Percentiles rank a stretch among this genome's conserved stretches.
Evolutionary conservation across 2,888 invertebrate genomes (phyloP).

Genomic region (Ptychoptera contaminata): DNA sequence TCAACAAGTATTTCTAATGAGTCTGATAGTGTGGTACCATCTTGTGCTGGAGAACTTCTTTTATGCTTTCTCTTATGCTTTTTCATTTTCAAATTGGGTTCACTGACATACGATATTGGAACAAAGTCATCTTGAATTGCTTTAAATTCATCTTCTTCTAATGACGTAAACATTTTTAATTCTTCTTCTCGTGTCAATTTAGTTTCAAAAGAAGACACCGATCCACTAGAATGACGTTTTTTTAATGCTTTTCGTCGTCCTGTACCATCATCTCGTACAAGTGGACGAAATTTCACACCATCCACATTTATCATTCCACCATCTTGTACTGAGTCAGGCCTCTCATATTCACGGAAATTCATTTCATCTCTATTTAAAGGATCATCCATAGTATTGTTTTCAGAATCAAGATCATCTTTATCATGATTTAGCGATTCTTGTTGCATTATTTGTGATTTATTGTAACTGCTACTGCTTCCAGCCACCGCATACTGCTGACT

Average conservation of each 20-base stretch:
- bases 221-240: conserved; percentile 40
- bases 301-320: conserved; percentile 41
- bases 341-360: conserved; percentile 39
- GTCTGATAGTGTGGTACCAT: conserved; percentile 17
- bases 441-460: no score
- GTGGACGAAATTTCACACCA: conserved; percentile 44
- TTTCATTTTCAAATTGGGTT: conserved; percentile 21
- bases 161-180: conserved; percentile 44
- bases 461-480: no score
- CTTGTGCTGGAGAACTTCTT: conserved; percentile 21
- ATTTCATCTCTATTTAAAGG: conserved; percentile 20
- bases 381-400: no score
- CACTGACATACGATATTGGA: conserved; percentile 25
- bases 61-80: conserved; percentile 24
- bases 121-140: conserved; percentile 22
- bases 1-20: conserved; percentile 17
- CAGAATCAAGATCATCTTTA: no score
- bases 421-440: no score
- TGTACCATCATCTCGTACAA: conserved; percentile 44
- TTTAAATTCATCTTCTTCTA: conserved; percentile 43
- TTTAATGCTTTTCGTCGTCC: conserved; percentile 42
- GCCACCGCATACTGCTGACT: no score
- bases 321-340: conserved; percentile 25
- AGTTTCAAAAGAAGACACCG: conserved; percentile 40
- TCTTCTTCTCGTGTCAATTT: conserved; percentile 47